A percentile compares a stretch with the other conserved stretches of the same genome.
phyloP scores from a whole-genome alignment of 2,113 vertebrate genomes.

The Fregata magnificens region DNA sequence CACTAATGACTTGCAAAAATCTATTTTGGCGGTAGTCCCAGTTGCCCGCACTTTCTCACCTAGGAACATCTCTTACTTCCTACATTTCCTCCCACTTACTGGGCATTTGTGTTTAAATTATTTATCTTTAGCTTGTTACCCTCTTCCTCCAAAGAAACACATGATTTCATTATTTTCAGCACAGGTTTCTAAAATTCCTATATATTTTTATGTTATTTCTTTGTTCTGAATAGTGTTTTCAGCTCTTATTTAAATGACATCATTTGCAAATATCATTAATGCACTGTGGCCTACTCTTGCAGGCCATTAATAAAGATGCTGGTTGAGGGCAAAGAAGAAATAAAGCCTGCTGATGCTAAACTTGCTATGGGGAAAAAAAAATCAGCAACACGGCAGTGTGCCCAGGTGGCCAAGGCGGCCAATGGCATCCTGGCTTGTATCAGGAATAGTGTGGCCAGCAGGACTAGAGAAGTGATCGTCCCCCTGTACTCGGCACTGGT shows the following conservation, averaged over 20 bases:
- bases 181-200: neutral
- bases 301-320: neutral
- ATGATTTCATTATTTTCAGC: neutral
- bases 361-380: neutral
- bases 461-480: too few relatives aligned
- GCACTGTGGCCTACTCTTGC: neutral
- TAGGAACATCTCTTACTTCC: neutral
- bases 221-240: neutral
- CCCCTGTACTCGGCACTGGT: too few relatives aligned
- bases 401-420: too few relatives aligned
- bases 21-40: neutral
- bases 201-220: neutral
- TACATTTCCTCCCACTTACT: neutral
- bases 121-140: neutral
- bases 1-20: neutral
- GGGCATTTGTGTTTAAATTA: neutral
- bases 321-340: neutral
- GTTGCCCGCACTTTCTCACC: neutral
- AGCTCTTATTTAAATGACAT: neutral
- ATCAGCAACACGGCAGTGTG: neutral
- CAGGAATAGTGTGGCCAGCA: too few relatives aligned
- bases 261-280: neutral
- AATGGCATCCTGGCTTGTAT: too few relatives aligned
- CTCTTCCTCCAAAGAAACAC: neutral
- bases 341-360: neutral